phyloP scores from a whole-genome alignment of 2,797 vertebrate genomes.

The Poeciliopsis turneri region DNA sequence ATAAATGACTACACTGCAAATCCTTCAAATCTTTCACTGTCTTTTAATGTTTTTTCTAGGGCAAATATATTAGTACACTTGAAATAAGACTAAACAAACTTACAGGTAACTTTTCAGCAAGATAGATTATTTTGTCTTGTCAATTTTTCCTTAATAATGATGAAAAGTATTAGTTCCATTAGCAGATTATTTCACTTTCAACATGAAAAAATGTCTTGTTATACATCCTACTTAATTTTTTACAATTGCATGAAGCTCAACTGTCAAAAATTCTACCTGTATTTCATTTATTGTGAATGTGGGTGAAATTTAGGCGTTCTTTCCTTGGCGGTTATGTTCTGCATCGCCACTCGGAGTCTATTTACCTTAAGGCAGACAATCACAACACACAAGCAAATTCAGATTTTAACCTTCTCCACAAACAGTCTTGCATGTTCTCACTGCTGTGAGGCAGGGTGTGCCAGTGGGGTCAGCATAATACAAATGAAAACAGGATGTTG shows the following conservation, averaged over 20 bases:
- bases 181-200: too few relatives aligned
- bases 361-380: slow-evolving; percentile 2
- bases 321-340: not conserved
- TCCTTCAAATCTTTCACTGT: too few relatives aligned
- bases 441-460: slow-evolving; percentile 15
- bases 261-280: not conserved
- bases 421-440: slow-evolving; percentile 2
- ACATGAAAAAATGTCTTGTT: too few relatives aligned
- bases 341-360: not conserved
- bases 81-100: too few relatives aligned
- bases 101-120: too few relatives aligned
- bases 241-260: not conserved
- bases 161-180: too few relatives aligned
- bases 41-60: too few relatives aligned
- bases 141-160: too few relatives aligned
- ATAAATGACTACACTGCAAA: not conserved
- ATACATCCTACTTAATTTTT: too few relatives aligned
- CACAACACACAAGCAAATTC: slow-evolving; percentile 12
- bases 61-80: too few relatives aligned
- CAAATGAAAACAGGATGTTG: slow-evolving; percentile 38
- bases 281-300: not conserved
- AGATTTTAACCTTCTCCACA: slow-evolving; percentile 29
- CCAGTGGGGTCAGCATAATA: slow-evolving; percentile 35
- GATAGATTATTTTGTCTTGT: too few relatives aligned
- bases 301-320: not conserved